A percentile compares a stretch with the other conserved stretches of the same genome.
These are phyloP conservation scores for Cochlearius cochlearius DNA, from an alignment of 2,113 vertebrate species.

Conservation along the genomic window DNA sequence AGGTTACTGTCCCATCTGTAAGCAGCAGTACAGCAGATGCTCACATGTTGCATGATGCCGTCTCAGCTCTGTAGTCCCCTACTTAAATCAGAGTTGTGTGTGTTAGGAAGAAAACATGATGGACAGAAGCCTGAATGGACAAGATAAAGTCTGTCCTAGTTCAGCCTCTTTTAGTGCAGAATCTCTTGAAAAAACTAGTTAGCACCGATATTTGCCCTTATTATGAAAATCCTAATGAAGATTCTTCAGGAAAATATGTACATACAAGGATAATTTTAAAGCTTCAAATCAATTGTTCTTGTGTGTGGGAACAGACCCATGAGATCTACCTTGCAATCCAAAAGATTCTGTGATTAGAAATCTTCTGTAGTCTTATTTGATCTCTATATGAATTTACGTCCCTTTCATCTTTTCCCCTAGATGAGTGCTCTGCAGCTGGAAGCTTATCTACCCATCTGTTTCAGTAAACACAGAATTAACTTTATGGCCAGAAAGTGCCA, in stretches of 20 bases:
- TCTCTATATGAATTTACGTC: neutral
- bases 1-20: neutral
- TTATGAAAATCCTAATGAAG: neutral
- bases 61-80: neutral
- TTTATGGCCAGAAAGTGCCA: conserved; percentile 22
- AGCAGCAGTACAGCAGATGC: neutral
- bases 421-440: conserved; percentile 7
- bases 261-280: neutral
- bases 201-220: neutral
- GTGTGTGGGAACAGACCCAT: neutral
- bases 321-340: neutral
- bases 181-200: neutral
- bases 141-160: neutral
- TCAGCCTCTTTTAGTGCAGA: neutral
- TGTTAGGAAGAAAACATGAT: neutral
- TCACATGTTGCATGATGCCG: neutral
- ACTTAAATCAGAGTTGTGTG: neutral
- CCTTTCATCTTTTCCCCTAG: neutral
- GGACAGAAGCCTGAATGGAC: neutral
- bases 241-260: neutral
- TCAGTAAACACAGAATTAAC: conserved; percentile 49
- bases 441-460: conserved; percentile 26
- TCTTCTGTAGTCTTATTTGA: neutral
- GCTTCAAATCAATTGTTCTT: neutral
- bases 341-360: neutral